These are phyloP conservation scores for Anguilla rostrata DNA, from an alignment of 2,113 vertebrate species.

Conservation along the genomic window DNA sequence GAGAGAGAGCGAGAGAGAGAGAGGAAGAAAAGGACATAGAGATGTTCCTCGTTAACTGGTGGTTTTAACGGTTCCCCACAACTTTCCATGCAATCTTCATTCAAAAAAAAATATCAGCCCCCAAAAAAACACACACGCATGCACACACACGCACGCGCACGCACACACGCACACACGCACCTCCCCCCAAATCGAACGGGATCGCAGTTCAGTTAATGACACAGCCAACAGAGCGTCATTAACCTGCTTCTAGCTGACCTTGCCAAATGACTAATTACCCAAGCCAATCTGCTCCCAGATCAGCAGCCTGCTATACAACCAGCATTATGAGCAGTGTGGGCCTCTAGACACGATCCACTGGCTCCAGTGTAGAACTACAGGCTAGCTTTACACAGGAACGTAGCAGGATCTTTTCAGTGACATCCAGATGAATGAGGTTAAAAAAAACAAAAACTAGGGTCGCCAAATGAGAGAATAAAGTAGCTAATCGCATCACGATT, in stretches of 20 bases:
- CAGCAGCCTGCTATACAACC: neutral
- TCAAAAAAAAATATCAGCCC: no score
- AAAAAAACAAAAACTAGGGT: no score
- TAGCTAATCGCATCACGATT: no score
- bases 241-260: conserved; percentile 39
- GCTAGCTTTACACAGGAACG: no score
- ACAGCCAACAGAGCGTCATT: conserved; percentile 31
- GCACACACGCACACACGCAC: conserved; percentile 1
- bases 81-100: no score
- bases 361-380: no score
- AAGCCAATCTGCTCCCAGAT: conserved; percentile 25
- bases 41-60: neutral
- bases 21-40: neutral
- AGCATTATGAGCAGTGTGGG: neutral
- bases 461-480: no score
- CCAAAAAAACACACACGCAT: neutral
- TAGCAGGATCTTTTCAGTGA: no score
- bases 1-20: conserved; percentile 32
- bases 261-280: conserved; percentile 36
- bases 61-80: no score
- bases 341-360: neutral
- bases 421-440: no score
- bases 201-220: neutral
- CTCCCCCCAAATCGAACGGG: neutral
- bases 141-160: conserved; percentile 16